Evolutionary conservation across 2,797 vertebrate species (phyloP).

Genomic region (Typhlichthys subterraneus): DNA sequence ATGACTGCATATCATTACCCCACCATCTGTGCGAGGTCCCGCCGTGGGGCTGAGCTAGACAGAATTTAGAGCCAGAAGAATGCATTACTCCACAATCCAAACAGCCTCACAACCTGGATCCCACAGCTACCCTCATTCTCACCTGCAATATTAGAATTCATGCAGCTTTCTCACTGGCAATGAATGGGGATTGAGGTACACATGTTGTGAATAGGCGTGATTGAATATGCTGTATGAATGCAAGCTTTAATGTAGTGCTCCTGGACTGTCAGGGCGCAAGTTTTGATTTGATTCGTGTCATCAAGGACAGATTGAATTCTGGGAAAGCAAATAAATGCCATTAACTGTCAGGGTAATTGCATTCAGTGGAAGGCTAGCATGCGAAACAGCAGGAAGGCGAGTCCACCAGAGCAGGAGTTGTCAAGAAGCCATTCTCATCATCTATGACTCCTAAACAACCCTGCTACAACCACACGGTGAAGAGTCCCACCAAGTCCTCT

Average conservation of each 20-base stretch:
- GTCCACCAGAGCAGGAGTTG: slow-evolving; percentile 18
- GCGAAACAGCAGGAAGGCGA: no score
- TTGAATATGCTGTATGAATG: slow-evolving; percentile 11
- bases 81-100: background rate
- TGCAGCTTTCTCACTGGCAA: slow-evolving; percentile 1
- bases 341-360: background rate
- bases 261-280: slow-evolving; percentile 10
- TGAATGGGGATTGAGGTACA: slow-evolving; percentile 8
- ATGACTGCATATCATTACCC: background rate
- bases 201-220: slow-evolving; percentile 21
- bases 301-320: no score
- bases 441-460: slow-evolving; percentile 19
- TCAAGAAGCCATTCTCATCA: slow-evolving; percentile 50
- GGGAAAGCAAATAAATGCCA: no score
- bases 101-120: background rate
- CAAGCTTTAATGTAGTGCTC: slow-evolving; percentile 42
- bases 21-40: background rate
- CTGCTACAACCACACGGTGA: background rate
- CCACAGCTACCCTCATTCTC: slow-evolving; percentile 5
- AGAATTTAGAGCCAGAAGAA: background rate
- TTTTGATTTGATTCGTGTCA: no score
- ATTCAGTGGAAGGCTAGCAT: background rate
- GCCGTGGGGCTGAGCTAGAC: background rate
- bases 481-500: slow-evolving; percentile 4
- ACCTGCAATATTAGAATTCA: slow-evolving; percentile 11